Conservation (phyloP, 2,797 vertebrate species). For the Myiotriccus ornatus region DNA sequence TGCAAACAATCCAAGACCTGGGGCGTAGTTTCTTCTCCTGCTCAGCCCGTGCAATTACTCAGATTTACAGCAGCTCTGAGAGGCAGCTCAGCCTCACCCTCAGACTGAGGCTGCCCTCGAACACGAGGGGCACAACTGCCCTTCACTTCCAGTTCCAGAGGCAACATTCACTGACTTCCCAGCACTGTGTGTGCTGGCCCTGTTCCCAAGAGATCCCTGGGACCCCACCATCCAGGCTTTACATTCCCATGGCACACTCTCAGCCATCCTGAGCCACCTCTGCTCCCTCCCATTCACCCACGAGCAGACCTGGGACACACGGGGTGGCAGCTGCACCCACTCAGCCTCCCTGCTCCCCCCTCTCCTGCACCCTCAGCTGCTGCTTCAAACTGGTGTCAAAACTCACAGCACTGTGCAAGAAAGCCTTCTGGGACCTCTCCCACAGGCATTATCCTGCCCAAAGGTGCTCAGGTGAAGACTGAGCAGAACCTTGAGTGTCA, state of each 20-base stretch:
- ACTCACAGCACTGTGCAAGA: background rate
- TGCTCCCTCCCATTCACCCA: background rate
- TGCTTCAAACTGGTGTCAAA: background rate
- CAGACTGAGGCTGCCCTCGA: background rate
- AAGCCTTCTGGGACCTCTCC: background rate
- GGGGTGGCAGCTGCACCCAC: background rate
- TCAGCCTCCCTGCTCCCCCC: background rate
- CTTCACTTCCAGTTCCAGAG: background rate
- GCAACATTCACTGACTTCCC: rapidly evolving
- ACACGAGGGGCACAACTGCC: background rate
- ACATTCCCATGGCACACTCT: background rate
- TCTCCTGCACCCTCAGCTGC: background rate
- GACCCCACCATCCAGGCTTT: background rate
- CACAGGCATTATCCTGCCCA: background rate
- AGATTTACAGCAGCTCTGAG: slow-evolving; percentile 36
- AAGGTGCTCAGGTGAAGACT: background rate
- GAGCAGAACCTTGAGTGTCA: background rate
- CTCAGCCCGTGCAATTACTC: background rate
- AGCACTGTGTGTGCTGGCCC: background rate
- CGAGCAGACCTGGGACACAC: rapidly evolving
- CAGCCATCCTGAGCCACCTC: background rate
- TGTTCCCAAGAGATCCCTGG: background rate
- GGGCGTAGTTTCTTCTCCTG: background rate
- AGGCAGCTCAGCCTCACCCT: background rate
- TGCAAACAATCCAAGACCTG: slow-evolving; percentile 39